A percentile compares a stretch with the other conserved stretches of the same genome.
phyloP scores from a whole-genome alignment of 2,113 vertebrate species.

The Chascanopsetta lugubris region DNA sequence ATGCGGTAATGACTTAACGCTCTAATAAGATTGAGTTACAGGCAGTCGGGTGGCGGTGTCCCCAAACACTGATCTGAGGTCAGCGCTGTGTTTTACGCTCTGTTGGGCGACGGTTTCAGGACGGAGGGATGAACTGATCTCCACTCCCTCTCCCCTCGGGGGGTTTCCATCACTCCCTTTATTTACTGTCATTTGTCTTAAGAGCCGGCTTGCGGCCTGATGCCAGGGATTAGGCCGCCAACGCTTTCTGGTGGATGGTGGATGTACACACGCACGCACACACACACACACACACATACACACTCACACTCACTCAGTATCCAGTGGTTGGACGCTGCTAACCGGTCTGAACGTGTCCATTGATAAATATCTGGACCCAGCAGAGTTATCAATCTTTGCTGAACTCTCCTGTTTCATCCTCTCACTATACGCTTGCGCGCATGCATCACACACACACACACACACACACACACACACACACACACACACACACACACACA shows the following conservation, averaged over 20 bases:
- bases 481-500: conserved; percentile 32
- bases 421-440: conserved; percentile 4
- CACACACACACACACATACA: conserved; percentile 20
- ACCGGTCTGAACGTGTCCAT: conserved; percentile 22
- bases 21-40: conserved; percentile 80
- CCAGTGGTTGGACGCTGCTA: conserved; percentile 9
- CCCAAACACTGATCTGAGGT: conserved; percentile 69
- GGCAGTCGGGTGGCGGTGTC: conserved; percentile 63
- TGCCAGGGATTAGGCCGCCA: conserved; percentile 30
- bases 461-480: conserved; percentile 20
- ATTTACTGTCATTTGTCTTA: conserved; percentile 36
- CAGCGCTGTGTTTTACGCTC: conserved; percentile 60
- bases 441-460: conserved; percentile 32
- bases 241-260: conserved; percentile 31
- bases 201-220: conserved; percentile 21
- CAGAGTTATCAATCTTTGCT: conserved; percentile 15
- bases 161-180: conserved; percentile 22
- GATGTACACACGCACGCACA: conserved; percentile 15
- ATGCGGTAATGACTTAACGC: conserved; percentile 78
- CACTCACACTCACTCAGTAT: conserved; percentile 37
- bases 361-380: conserved; percentile 34
- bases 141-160: conserved; percentile 35
- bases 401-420: conserved; percentile 19
- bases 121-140: conserved; percentile 52
- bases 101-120: conserved; percentile 49